A percentile compares a stretch with the other conserved stretches of the same genome.
phyloP scores from a whole-genome alignment of 23 tunicate genomes.

The Oikopleura dioica region DNA sequence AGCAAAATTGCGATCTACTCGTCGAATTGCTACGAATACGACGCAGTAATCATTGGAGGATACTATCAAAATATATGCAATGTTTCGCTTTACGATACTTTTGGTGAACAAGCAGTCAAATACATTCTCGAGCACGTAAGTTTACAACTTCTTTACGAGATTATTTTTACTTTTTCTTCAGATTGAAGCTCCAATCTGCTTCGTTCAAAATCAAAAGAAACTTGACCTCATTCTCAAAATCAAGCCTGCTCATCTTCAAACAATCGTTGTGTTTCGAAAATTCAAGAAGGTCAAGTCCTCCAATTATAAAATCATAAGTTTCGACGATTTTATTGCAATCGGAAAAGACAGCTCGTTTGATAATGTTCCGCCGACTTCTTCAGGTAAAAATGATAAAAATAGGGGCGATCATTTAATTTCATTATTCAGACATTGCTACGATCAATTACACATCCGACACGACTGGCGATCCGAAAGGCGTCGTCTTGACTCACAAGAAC shows the following conservation, averaged over 20 bases:
- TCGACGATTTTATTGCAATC: not conserved
- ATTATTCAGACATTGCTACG: not conserved
- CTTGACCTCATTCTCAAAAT: not conserved
- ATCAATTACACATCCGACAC: constrained; percentile 38
- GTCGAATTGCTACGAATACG: not conserved
- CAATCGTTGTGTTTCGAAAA: not conserved
- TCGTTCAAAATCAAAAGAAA: not conserved
- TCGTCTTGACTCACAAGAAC: constrained; percentile 30
- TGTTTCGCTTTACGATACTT: constrained; percentile 85
- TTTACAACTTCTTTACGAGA: too few species aligned
- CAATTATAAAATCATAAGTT: too few species aligned
- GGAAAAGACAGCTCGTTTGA: not conserved
- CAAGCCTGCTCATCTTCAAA: not conserved
- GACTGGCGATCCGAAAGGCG: constrained; percentile 51
- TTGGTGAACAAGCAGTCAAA: constrained; percentile 46
- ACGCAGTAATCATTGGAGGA: not conserved
- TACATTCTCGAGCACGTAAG: constrained; percentile 40
- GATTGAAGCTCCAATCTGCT: not conserved
- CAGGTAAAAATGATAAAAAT: too few species aligned
- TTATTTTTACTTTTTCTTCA: too few species aligned
- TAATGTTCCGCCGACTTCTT: not conserved
- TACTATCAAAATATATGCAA: not conserved
- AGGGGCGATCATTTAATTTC: too few species aligned
- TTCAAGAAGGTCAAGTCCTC: too few species aligned
- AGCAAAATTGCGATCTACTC: too few species aligned